Evolutionary conservation across 2,113 vertebrate species (phyloP), one percentile per base, ranked within the genome.

Genomic region (Enhydra lutris): DNA sequence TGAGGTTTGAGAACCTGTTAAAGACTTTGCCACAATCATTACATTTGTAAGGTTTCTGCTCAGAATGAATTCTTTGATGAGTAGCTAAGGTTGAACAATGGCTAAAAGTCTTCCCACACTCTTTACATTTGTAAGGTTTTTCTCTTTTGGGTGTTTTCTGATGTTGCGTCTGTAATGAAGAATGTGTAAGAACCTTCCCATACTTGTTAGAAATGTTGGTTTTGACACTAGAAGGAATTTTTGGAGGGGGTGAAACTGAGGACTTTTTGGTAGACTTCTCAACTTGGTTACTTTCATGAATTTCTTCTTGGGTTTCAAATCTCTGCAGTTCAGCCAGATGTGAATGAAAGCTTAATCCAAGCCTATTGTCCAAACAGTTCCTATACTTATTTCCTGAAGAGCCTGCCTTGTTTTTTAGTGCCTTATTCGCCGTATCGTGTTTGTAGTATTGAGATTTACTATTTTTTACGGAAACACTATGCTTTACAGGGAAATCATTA

Each of bases 21-120:
- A 98, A 98, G 31, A 80, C 86, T 82, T 98, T 97, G 31, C 97
- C 97, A 23, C 98, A 98, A 23, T 98, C 96, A 15, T 89, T 85
- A 87, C 98, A 98, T 11, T 82, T 90, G 20, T 86, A 97, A n/a
- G 94, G 90, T 26, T 93, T 97, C 18, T 83, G 80, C 69, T 89
- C 97, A 13, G 89, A 86, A 59, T 76, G 96, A 76, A 88, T 74
- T 67, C 45, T 92, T 71, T 96, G 67, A 34, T 96, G 94, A n/a
- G 90, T 74, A 85, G 86, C 18, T 17, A 97, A 34, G 24, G 36
- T 18, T 52, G 83, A 94, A 34, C 50, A 55, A 12, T 83, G 61
- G 39, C 84, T 84, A 29, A 97, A 97, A 59, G 83, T 21, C 88
- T 89, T 78, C 61, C 94, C 89, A 42, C 69, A 92, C 24, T 91